Evolutionary conservation across 2,888 invertebrate species (phyloP), one percentile per base, ranked within the genome.

Genomic region (Lampropteryx suffumata): DNA sequence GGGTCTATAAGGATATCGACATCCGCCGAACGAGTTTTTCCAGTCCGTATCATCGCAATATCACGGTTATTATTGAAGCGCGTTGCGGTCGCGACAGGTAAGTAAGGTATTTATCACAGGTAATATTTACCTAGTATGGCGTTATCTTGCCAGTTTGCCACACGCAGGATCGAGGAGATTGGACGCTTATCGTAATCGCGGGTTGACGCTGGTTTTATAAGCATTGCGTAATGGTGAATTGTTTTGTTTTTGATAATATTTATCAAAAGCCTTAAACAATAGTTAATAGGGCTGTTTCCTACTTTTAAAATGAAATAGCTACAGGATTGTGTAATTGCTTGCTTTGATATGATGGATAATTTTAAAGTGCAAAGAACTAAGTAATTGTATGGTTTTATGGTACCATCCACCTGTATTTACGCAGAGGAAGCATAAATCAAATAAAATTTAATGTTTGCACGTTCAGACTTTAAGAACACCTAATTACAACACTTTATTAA

Each of bases 21-120:
- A 87, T 85, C 84, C 80, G 76, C 77, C 78, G 81, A 90, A 89
- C 89, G 82, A 89, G 89, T 90, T 89, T 90, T 89, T 89, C 89
- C 88, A 89, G 89, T 90, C 81, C 76, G 85, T 87, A 89, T 89
- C 89, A 88, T 90, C 89, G 86, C 88, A 83, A 87, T 90, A 90
- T 89, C 88, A 89, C 84, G 88, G 87, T 87, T 89, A 87, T 89
- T 88, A 89, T 89, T 84, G 81, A 89, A 87, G 82, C 85, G 80
- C 82, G 76, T 79, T 79, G 84, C 78, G 85, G 79, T 76, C 86
- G 84, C 86, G 89, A 85, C 89, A 88, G 86, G 85, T 87, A 85
- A 85, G 78, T 83, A 79, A 83, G 82, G 79, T 83, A 84, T 89
- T 86, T 88, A 89, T 87, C 86, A 81, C 76, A 69, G 75, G 73